Evolutionary conservation across 2,113 vertebrate species (phyloP).

Genomic region (Pseudois nayaur): DNA sequence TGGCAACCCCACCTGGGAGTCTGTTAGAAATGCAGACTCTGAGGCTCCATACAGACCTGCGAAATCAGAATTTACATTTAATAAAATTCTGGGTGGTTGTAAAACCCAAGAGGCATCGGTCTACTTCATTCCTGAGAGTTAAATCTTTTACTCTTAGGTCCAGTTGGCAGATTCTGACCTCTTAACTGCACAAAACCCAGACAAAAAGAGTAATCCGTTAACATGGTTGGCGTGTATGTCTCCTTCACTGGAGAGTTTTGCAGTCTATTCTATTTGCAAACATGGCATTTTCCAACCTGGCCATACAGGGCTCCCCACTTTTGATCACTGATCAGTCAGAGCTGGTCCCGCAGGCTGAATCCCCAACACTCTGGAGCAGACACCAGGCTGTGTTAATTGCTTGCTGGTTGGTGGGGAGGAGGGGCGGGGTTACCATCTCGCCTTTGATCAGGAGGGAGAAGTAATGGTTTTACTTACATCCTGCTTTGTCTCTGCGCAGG

Average conservation of each 20-base stretch:
- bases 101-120: neutral
- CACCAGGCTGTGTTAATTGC: constrained; percentile 77
- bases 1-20: neutral
- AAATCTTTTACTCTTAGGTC: neutral
- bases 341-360: neutral
- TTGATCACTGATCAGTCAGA: neutral
- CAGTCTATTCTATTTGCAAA: neutral
- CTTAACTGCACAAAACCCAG: neutral
- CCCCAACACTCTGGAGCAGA: constrained; percentile 44
- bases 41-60: neutral
- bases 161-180: constrained; percentile 29
- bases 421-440: constrained; percentile 53
- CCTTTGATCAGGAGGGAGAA: constrained; percentile 84
- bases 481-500: constrained; percentile 78
- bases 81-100: neutral
- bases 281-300: neutral
- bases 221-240: neutral
- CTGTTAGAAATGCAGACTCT: neutral
- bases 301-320: neutral
- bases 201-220: neutral
- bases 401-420: constrained; percentile 78
- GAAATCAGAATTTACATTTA: constrained; percentile 18
- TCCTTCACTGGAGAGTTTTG: neutral
- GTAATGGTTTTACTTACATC: constrained; percentile 84
- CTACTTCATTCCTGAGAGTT: neutral